Conservation (phyloP, 2,888 invertebrate genomes). For the Drosophila percnosoma region DNA sequence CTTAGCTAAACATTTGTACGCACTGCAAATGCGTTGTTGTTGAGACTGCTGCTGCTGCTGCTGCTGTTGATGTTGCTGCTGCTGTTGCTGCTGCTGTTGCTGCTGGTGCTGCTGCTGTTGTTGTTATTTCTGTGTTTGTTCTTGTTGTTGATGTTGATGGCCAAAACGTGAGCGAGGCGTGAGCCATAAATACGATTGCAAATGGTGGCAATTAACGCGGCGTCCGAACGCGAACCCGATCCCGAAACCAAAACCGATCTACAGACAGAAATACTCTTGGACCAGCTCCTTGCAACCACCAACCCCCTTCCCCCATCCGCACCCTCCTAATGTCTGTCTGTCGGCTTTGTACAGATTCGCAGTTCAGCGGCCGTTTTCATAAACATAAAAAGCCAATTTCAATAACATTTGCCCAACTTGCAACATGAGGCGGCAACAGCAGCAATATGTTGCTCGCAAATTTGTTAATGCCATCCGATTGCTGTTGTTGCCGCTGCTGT, state of each 20-base stretch:
- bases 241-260: slow-evolving; percentile 37
- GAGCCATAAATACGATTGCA: slow-evolving; percentile 78
- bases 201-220: slow-evolving; percentile 74
- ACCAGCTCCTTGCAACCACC: neutral
- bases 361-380: slow-evolving; percentile 66
- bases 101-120: slow-evolving; percentile 46
- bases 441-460: slow-evolving; percentile 61
- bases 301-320: too few relatives aligned
- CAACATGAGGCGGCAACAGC: slow-evolving; percentile 68
- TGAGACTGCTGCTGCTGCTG: slow-evolving; percentile 11
- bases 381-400: slow-evolving; percentile 82
- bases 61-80: neutral
- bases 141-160: slow-evolving; percentile 58
- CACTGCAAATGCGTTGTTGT: slow-evolving; percentile 53
- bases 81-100: slow-evolving; percentile 29
- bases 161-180: slow-evolving; percentile 77
- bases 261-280: slow-evolving; percentile 40
- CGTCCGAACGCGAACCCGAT: slow-evolving; percentile 40
- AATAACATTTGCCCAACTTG: slow-evolving; percentile 73
- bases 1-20: slow-evolving; percentile 74
- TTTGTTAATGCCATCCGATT: slow-evolving; percentile 49
- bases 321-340: neutral
- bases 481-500: slow-evolving; percentile 22
- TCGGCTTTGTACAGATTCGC: slow-evolving; percentile 8
- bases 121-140: slow-evolving; percentile 28